Evolutionary conservation across 2,888 invertebrate genomes (phyloP).

Genomic region (Sinhomidia bicolor): DNA sequence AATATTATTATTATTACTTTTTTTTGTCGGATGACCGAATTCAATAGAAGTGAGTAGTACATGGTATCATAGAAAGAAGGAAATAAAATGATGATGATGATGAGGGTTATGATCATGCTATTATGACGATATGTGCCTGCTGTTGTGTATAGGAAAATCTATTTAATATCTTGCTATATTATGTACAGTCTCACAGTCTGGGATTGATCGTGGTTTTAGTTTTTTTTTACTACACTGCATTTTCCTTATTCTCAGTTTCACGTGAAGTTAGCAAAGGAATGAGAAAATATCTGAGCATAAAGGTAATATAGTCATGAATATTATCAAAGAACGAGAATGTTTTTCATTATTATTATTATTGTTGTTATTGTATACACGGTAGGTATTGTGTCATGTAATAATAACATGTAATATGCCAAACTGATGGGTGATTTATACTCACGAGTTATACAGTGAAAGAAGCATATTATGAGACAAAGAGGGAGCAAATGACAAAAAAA

Average conservation of each 20-base stretch:
- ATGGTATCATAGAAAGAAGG: neutral
- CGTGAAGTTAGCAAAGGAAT: conserved; percentile 1
- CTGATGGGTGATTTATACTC: conserved; percentile 56
- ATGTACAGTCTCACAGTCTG: neutral
- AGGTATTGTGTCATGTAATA: conserved; percentile 1
- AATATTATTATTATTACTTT: neutral
- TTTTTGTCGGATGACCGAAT: conserved; percentile 29
- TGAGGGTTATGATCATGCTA: neutral
- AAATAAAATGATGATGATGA: conserved; percentile 29
- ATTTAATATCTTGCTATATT: too few relatives aligned
- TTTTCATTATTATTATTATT: conserved; percentile 18
- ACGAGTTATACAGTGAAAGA: neutral
- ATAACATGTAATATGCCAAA: conserved; percentile 19
- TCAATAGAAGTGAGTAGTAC: neutral
- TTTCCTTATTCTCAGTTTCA: neutral
- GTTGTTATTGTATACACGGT: neutral
- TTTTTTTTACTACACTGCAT: conserved; percentile 12
- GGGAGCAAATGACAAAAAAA: neutral
- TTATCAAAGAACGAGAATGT: neutral
- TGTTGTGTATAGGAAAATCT: neutral
- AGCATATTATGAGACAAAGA: neutral
- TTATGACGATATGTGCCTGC: neutral
- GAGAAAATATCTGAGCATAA: neutral
- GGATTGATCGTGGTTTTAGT: neutral
- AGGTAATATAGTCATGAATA: conserved; percentile 29